Percentiles rank a stretch among this genome's conserved stretches.
Conservation (phyloP, 1,140 invertebrate genomes). For the Bathynomus jamesi region DNA sequence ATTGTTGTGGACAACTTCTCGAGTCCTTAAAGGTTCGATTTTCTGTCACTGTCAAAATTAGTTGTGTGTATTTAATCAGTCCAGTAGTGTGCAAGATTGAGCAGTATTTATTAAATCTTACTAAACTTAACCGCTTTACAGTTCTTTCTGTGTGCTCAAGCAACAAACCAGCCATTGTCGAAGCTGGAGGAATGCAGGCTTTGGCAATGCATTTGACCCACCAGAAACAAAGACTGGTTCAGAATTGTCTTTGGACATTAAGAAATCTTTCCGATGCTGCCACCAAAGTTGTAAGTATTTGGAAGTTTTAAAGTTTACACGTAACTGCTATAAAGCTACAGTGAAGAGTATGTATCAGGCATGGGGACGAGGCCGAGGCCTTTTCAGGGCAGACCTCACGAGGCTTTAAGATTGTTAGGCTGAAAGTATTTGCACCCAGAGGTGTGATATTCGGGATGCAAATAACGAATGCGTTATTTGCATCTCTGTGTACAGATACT, state of each 20-base stretch:
- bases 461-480: too few relatives aligned
- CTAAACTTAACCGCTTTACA: conserved; percentile 43
- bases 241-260: conserved; percentile 96
- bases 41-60: neutral
- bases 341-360: too few relatives aligned
- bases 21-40: conserved; percentile 72
- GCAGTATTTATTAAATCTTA: too few relatives aligned
- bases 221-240: conserved; percentile 82
- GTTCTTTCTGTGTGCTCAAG: conserved; percentile 93
- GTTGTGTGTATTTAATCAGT: neutral
- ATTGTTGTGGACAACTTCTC: conserved; percentile 93
- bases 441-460: too few relatives aligned
- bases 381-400: too few relatives aligned
- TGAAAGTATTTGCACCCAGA: too few relatives aligned
- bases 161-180: conserved; percentile 96
- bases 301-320: too few relatives aligned
- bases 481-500: too few relatives aligned
- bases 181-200: conserved; percentile 95
- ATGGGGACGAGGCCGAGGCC: too few relatives aligned
- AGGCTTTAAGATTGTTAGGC: too few relatives aligned
- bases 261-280: conserved; percentile 96
- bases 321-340: too few relatives aligned
- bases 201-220: conserved; percentile 90
- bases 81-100: too few relatives aligned
- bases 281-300: conserved; percentile 56